Evolutionary conservation across 1,140 invertebrate species (phyloP).

Genomic region (Probaryconus sp.): DNA sequence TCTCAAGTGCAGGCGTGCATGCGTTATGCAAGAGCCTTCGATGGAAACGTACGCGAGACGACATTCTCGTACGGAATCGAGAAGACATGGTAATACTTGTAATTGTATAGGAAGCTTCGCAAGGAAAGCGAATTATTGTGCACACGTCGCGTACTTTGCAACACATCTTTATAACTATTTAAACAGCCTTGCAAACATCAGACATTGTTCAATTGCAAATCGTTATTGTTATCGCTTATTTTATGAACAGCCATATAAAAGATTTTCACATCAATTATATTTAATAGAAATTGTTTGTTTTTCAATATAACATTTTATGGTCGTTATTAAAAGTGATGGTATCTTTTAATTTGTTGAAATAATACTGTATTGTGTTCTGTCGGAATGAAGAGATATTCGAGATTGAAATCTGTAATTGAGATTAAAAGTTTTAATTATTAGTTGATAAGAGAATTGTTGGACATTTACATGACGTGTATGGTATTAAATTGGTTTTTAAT

Average conservation of each 20-base stretch:
- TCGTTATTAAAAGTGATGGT: too few relatives aligned
- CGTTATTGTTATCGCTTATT: slow-evolving; percentile 31
- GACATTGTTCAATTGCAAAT: slow-evolving; percentile 18
- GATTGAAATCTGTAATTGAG: too few relatives aligned
- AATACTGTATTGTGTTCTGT: too few relatives aligned
- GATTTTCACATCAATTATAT: neutral
- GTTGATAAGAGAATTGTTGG: neutral
- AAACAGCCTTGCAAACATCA: slow-evolving; percentile 36
- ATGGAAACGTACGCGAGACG: neutral
- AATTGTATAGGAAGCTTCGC: slow-evolving; percentile 24
- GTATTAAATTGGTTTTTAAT: slow-evolving; percentile 45
- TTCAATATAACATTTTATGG: too few relatives aligned
- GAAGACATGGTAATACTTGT: slow-evolving; percentile 3
- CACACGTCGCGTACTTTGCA: slow-evolving; percentile 9
- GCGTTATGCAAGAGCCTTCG: slow-evolving; percentile 15
- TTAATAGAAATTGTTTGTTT: too few relatives aligned
- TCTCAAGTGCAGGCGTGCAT: neutral
- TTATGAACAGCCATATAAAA: neutral
- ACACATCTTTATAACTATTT: slow-evolving; percentile 35
- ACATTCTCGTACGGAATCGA: slow-evolving; percentile 14
- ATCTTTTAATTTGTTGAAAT: too few relatives aligned
- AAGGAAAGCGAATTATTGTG: slow-evolving; percentile 35
- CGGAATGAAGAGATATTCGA: too few relatives aligned
- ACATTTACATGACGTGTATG: slow-evolving; percentile 2
- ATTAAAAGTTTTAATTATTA: slow-evolving; percentile 16